Percentiles rank a stretch among this genome's conserved stretches.
These are phyloP conservation scores for Zingel zingel DNA, from an alignment of 2,113 vertebrate species.

Conservation along the genomic window DNA sequence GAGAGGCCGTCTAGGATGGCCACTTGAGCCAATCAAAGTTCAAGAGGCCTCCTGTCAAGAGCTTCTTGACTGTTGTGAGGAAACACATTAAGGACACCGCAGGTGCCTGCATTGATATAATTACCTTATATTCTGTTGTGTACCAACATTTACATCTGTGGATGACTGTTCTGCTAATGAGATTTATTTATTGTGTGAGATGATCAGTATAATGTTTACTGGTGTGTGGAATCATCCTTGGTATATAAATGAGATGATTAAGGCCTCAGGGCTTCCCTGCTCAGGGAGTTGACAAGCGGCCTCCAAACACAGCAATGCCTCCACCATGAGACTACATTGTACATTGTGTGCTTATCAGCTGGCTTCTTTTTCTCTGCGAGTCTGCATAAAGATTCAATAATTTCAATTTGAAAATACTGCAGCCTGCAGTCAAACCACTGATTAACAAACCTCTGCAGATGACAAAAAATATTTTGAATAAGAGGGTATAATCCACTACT, in stretches of 20 bases:
- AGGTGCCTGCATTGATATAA: slow-evolving; percentile 1
- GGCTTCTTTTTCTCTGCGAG: slow-evolving; percentile 74
- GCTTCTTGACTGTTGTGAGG: slow-evolving; percentile 31
- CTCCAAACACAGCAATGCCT: slow-evolving; percentile 72
- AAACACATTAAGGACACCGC: slow-evolving; percentile 16
- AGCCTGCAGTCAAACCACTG: slow-evolving; percentile 2
- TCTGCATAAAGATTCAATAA: slow-evolving; percentile 64
- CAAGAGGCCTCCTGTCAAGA: slow-evolving; percentile 57
- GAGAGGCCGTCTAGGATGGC: slow-evolving; percentile 48
- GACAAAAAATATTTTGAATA: neutral
- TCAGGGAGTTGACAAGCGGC: slow-evolving; percentile 80
- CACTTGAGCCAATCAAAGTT: slow-evolving; percentile 61
- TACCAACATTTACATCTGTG: slow-evolving; percentile 46
- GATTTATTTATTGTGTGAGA: slow-evolving; percentile 64
- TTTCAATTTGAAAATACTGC: neutral
- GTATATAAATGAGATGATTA: slow-evolving; percentile 84
- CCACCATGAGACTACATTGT: slow-evolving; percentile 76
- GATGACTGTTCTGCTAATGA: slow-evolving; percentile 38
- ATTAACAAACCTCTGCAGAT: slow-evolving; percentile 16
- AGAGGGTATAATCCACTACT: slow-evolving; percentile 1
- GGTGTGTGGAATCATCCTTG: slow-evolving; percentile 79
- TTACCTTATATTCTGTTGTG: slow-evolving; percentile 11
- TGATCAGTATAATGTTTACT: slow-evolving; percentile 57
- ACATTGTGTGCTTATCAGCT: slow-evolving; percentile 79
- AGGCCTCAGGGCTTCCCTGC: slow-evolving; percentile 80